Evolutionary conservation across 2,888 invertebrate species (phyloP).

Genomic region (Dione juno): DNA sequence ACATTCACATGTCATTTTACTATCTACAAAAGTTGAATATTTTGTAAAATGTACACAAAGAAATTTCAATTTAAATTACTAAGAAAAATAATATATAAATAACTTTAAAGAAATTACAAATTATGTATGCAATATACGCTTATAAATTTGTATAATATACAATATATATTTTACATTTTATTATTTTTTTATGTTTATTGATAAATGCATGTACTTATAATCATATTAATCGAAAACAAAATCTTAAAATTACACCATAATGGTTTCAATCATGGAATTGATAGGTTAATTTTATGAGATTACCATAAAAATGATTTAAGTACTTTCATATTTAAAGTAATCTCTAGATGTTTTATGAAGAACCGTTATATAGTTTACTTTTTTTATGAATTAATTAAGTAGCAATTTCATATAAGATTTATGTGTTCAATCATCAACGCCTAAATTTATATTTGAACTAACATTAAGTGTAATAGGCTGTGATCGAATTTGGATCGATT

Average conservation of each 20-base stretch:
- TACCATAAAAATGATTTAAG: no score
- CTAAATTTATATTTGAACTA: conserved; percentile 42
- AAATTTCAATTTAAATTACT: no score
- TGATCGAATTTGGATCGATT: conserved; percentile 41
- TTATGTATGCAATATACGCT: no score
- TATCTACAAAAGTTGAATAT: no score
- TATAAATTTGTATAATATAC: no score
- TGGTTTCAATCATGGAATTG: neutral
- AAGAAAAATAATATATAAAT: no score
- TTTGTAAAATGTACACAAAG: no score
- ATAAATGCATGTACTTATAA: no score
- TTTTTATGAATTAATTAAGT: conserved; percentile 27
- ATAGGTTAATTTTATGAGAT: neutral
- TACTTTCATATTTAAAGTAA: neutral
- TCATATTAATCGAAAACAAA: neutral
- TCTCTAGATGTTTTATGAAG: neutral
- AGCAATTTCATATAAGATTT: conserved; percentile 41
- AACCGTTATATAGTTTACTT: conserved; percentile 25
- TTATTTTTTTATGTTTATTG: neutral
- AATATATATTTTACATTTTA: no score
- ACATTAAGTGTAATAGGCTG: conserved; percentile 42
- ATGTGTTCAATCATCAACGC: conserved; percentile 38
- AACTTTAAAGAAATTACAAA: no score
- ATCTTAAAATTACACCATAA: neutral
- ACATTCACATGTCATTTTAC: no score